Evolutionary conservation across 1,140 invertebrate genomes (phyloP), one percentile per base, ranked within the genome.

Genomic region (Nautilus pompilius): DNA sequence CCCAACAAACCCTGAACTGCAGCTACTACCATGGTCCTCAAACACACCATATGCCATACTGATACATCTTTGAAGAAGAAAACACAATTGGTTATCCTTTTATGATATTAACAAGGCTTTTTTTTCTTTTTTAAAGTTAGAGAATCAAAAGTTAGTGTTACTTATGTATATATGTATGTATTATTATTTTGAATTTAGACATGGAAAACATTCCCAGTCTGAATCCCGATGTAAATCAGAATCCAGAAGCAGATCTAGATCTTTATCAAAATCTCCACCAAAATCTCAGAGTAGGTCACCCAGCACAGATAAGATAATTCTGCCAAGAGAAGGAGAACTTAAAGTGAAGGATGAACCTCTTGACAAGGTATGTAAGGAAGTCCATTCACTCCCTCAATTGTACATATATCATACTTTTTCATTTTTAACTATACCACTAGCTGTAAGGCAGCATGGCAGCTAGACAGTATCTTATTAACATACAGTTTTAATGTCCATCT

Each of bases 291-390:
- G 67, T 59, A 58, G 34, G 10, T 69, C 70, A 36, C 68, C 69
- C 17, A 57, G 49, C 49, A 63, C 60, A 24, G 57, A 29, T 13
- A 67, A 68, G 28, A n/a, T n/a, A n/a, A 33, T 69, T 15, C 57
- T 51, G 30, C 66, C 67, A 51, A 62, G 65, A 34, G 79, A 80
- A 54, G 76, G 74, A 49, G 76, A 69, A 29, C 48, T 77, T 6
- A 71, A 61, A 57, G 71, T 77, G 8, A 80, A 79, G 66, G 79
- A 80, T 74, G 79, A 79, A 67, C 77, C 77, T 28, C 64, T 80
- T 10, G 74, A 79, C 53, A 80, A 80, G 71, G 78, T 80, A 67
- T 60, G 48, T 26, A 49, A 24, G 8, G 58, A n/a, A 41, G 0
- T 41, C 36, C 1, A 28, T 30, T 28, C 15, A 20, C 17, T 10